These are phyloP conservation scores for Lomographa bimaculata DNA, from an alignment of 2,888 invertebrate genomes.

Conservation along the genomic window DNA sequence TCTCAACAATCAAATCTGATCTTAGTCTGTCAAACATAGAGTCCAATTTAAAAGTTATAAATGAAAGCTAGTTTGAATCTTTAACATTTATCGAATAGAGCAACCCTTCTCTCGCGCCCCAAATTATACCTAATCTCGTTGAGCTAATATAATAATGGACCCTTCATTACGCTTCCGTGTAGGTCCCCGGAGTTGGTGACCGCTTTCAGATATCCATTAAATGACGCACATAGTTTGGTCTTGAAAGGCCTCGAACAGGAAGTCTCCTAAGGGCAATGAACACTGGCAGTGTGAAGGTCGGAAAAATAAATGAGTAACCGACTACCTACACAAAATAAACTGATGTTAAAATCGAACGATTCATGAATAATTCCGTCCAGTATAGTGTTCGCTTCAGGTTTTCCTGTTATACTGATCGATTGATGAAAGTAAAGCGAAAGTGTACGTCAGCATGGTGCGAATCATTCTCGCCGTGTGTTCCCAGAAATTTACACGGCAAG, in stretches of 20 bases:
- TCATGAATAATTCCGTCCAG: constrained; percentile 17
- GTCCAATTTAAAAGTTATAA: too few relatives aligned
- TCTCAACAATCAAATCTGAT: too few relatives aligned
- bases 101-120: too few relatives aligned
- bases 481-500: constrained; percentile 8
- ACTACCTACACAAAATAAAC: constrained; percentile 22
- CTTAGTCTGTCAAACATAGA: too few relatives aligned
- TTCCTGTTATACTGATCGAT: constrained; percentile 19
- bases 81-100: too few relatives aligned
- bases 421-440: constrained; percentile 25
- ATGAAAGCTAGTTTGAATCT: too few relatives aligned
- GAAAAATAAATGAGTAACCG: constrained; percentile 43
- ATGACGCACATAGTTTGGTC: constrained; percentile 43
- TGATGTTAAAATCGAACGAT: constrained; percentile 10
- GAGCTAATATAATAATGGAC: constrained; percentile 17
- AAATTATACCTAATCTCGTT: too few relatives aligned
- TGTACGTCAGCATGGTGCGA: constrained; percentile 12
- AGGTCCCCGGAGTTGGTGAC: constrained; percentile 24
- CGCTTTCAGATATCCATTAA: constrained; percentile 42
- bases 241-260: constrained; percentile 55
- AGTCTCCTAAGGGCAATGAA: constrained; percentile 65
- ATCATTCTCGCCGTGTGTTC: constrained; percentile 7
- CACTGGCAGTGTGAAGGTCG: constrained; percentile 59
- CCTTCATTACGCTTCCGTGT: constrained; percentile 22
- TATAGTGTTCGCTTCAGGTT: constrained; percentile 3